Evolutionary conservation across 2,113 vertebrate species (phyloP), one percentile per base, ranked within the genome.

Genomic region (Cebus imitator): DNA sequence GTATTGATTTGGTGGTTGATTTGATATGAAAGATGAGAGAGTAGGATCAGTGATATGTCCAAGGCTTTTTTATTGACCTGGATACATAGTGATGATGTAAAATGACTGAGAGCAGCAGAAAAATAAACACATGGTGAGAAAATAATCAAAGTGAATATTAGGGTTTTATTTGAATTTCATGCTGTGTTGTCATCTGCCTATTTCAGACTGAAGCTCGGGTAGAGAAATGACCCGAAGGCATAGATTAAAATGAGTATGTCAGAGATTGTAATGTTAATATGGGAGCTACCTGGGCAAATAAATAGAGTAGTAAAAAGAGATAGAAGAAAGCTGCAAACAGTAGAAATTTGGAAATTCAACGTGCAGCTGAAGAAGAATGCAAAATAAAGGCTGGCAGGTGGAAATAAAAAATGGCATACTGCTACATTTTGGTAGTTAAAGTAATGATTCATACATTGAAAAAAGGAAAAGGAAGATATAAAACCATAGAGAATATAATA

Each of bases 341-440:
- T 45, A 91, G 48, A 93, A 48, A 90, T 91, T 95, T 16, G 87
- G 16, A 78, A 17, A 88, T 14, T 48, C 84, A 73, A 91, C 27
- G 0, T n/a, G 1, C 0, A 30, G 5, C 8, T n/a, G 27, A 57
- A 35, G 9, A 85, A 43, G 8, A 89, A 72, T 27, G 5, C 13
- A 50, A 43, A 90, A 55, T 55, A 78, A 13, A 40, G 11, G 1
- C 11, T 10, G 6, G 2, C 3, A 20, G 0, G 1, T 37, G 48
- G 5, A 93, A 78, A 11, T 32, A 4, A 79, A 90, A 86, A 48
- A 0, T 0, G 72, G 2, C 2, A 5, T 27, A 32, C 9, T 21
- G 27, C 25, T 35, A 1, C 2, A 37, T 79, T n/a, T 78, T 68
- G 2, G 4, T 83, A 32, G 35, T 3, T 21, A 86, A n/a, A 2